Evolutionary conservation across 2,888 invertebrate genomes (phyloP).

Genomic region (Seira ritae): DNA sequence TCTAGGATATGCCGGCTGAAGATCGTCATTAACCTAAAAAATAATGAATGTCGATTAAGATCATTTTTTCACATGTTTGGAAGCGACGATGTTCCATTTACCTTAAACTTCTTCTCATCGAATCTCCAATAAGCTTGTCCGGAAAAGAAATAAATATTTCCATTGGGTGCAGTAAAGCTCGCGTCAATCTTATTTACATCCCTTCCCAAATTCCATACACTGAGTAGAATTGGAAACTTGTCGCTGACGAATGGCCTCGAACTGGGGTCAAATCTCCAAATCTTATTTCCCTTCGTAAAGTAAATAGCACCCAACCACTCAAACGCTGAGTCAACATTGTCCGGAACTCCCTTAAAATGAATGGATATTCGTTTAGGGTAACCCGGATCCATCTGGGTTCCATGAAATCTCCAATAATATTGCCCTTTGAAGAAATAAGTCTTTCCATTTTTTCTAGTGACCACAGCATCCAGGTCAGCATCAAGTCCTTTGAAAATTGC

Average conservation of each 20-base stretch:
- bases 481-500: conserved; percentile 59
- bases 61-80: background rate
- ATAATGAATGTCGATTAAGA: background rate
- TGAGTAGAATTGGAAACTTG: conserved; percentile 47
- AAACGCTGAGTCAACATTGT: conserved; percentile 69
- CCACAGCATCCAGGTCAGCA: conserved; percentile 64
- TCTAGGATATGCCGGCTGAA: conserved; percentile 52
- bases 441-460: conserved; percentile 65
- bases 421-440: conserved; percentile 70
- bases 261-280: conserved; percentile 60
- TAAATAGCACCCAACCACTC: conserved; percentile 64
- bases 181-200: conserved; percentile 46
- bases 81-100: conserved; percentile 1
- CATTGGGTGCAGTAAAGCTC: conserved; percentile 53
- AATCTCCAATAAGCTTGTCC: conserved; percentile 60
- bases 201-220: conserved; percentile 27
- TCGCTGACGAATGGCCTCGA: conserved; percentile 42
- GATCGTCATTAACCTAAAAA: conserved; percentile 36
- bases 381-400: conserved; percentile 56
- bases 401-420: conserved; percentile 69
- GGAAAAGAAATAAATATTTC: conserved; percentile 63
- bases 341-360: conserved; percentile 69
- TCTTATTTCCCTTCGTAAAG: conserved; percentile 67
- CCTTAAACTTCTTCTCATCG: conserved; percentile 54
- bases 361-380: conserved; percentile 65